A percentile compares a stretch with the other conserved stretches of the same genome.
Evolutionary conservation across 2,113 vertebrate species (phyloP).

Genomic region (Opisthocomus hoazin): DNA sequence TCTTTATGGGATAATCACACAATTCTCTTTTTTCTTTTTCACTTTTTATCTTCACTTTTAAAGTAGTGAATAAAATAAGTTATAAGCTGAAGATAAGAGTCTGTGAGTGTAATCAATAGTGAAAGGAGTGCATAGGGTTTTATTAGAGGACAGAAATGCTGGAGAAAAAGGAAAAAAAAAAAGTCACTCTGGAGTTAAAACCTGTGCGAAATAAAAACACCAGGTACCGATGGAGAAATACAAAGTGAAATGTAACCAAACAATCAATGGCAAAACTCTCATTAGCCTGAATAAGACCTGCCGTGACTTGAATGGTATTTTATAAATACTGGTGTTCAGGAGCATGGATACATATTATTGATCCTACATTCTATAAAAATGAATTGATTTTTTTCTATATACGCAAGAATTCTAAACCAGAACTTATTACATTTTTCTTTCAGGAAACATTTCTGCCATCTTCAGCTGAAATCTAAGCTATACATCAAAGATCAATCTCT

Average conservation of each 20-base stretch:
- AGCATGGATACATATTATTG: neutral
- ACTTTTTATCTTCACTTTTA: neutral
- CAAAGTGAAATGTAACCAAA: neutral
- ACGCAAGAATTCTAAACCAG: neutral
- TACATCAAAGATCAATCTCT: neutral
- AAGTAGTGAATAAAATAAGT: slow-evolving; percentile 2
- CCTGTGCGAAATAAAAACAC: neutral
- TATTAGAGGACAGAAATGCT: neutral
- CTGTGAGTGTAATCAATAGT: neutral
- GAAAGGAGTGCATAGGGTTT: neutral
- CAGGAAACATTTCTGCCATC: slow-evolving; percentile 27
- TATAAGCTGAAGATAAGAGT: slow-evolving; percentile 12
- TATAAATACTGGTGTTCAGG: neutral
- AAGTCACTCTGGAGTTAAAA: neutral
- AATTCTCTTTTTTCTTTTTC: neutral
- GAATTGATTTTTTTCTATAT: neutral
- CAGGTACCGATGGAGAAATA: neutral
- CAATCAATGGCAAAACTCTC: slow-evolving; percentile 14
- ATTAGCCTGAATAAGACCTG: neutral
- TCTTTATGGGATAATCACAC: slow-evolving; percentile 7
- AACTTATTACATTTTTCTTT: neutral
- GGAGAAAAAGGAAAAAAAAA: neutral
- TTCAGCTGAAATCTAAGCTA: slow-evolving; percentile 4
- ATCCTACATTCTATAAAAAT: neutral
- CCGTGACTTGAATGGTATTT: neutral